Base-by-base conservation (phyloP, 2,797 vertebrate species). In the Poeciliopsis turneri region DNA sequence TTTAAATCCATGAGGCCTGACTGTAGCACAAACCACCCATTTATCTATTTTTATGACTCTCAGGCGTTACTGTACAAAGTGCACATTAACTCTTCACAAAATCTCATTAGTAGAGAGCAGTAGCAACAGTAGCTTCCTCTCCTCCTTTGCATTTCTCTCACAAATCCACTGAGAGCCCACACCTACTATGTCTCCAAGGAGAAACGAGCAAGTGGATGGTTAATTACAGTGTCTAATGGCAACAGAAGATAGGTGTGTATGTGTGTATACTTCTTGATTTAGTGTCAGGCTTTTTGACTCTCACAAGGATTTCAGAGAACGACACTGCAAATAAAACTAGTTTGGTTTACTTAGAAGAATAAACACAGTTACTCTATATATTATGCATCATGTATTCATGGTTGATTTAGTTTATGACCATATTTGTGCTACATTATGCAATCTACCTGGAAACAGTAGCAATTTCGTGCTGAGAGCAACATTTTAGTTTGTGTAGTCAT, bases 221-320 rank as follows among this genome's bases (percentile, higher is more conserved):
- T 94, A 93, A 93, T 95, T 94, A 94, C 81, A 69, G 80, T 91
- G 92, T 93, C 92, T 93, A 92, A 85, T 79, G 45, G 94, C 93
- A 93, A 92, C 91, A 90, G 89, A 77, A 75, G 74, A 74, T 83
- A 82, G 74, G 72, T 77, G 36, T 72, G 57, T 66, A 72, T 82
- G 83, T 76, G 78, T 47, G 75, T 68, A 81, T 33, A 64, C 41
- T 16, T 70, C 25, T 13, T 45, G 68, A 70, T 70, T 70, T 70
- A 45, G 68, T 45, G 41, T 46, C 12, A 13, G 41, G 41, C 41
- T n/a, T 45, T 43, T 45, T 70, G 68, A 70, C 41, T 45, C 41
- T 70, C 68, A 28, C 25, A 28, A 70, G 13, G 41, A 70, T 70
- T 70, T 70, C 25, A 7, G 41, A 45, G 68, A 70, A 46, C 28